These are phyloP conservation scores for Cantharis nigra DNA, from an alignment of 2,888 invertebrate species.

Conservation along the genomic window DNA sequence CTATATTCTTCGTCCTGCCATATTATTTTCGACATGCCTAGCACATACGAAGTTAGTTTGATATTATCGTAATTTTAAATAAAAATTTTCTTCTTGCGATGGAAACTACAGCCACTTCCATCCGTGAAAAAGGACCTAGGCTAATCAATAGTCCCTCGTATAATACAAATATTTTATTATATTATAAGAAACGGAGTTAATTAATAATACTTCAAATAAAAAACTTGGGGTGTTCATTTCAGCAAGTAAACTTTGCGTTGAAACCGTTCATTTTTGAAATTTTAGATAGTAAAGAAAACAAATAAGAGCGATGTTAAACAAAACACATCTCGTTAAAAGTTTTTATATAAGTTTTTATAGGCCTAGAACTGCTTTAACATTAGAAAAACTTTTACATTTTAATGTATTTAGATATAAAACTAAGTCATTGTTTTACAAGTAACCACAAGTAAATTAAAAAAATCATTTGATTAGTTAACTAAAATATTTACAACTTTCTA, in stretches of 20 bases:
- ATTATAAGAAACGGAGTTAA: neutral
- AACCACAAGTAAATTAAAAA: neutral
- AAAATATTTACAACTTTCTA: neutral
- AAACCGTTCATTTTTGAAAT: neutral
- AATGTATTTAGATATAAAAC: slow-evolving; percentile 21
- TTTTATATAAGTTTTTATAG: slow-evolving; percentile 24
- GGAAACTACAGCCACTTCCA: too few species aligned
- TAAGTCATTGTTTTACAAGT: slow-evolving; percentile 16
- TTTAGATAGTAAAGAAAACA: neutral
- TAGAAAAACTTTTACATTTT: slow-evolving; percentile 10
- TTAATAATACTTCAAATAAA: neutral
- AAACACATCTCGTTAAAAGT: slow-evolving; percentile 22
- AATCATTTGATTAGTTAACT: neutral
- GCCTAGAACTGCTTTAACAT: slow-evolving; percentile 6
- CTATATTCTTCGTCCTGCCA: too few species aligned
- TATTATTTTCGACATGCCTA: too few species aligned
- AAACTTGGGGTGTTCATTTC: neutral
- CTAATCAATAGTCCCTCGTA: too few species aligned
- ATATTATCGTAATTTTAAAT: too few species aligned
- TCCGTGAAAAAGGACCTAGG: too few species aligned
- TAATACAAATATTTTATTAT: neutral
- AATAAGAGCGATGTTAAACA: slow-evolving; percentile 4
- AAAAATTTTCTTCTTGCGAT: too few species aligned
- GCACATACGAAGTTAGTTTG: too few species aligned
- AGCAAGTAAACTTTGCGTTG: neutral